Evolutionary conservation across 2,113 vertebrate genomes (phyloP).

Genomic region (Platysternon megacephalum): DNA sequence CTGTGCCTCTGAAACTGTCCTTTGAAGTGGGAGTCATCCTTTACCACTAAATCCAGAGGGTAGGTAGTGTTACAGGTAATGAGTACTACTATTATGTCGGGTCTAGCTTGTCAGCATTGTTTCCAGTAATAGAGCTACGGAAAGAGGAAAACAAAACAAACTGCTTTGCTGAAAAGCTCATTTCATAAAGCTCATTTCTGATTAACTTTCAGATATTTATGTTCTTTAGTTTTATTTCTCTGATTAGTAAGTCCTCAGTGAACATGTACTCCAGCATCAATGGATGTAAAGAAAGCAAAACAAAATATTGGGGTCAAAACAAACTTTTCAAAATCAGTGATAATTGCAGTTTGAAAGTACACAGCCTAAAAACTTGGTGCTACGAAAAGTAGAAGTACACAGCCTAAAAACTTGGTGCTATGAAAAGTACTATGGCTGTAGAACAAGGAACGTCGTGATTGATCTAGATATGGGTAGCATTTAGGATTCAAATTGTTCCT

Average conservation of each 20-base stretch:
- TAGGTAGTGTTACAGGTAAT: background rate
- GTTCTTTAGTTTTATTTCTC: background rate
- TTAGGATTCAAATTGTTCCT: background rate
- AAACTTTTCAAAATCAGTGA: background rate
- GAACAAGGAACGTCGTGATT: background rate
- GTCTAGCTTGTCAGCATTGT: background rate
- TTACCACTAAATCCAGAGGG: accelerated
- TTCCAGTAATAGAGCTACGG: background rate
- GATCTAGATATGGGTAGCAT: slow-evolving; percentile 19
- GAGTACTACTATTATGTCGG: background rate
- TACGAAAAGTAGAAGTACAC: background rate
- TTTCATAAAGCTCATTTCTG: background rate
- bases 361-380: background rate
- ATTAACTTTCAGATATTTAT: background rate
- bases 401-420: background rate
- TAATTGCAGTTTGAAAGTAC: background rate
- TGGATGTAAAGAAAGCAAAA: background rate
- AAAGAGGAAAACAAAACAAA: background rate
- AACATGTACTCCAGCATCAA: background rate
- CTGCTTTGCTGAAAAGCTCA: background rate
- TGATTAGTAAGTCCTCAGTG: background rate
- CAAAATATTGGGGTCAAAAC: background rate
- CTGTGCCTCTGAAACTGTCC: background rate
- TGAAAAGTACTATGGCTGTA: background rate
- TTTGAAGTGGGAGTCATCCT: background rate